These are phyloP conservation scores for Malurus alboscapulatus DNA, from an alignment of 2,113 vertebrate genomes.

Conservation along the genomic window DNA sequence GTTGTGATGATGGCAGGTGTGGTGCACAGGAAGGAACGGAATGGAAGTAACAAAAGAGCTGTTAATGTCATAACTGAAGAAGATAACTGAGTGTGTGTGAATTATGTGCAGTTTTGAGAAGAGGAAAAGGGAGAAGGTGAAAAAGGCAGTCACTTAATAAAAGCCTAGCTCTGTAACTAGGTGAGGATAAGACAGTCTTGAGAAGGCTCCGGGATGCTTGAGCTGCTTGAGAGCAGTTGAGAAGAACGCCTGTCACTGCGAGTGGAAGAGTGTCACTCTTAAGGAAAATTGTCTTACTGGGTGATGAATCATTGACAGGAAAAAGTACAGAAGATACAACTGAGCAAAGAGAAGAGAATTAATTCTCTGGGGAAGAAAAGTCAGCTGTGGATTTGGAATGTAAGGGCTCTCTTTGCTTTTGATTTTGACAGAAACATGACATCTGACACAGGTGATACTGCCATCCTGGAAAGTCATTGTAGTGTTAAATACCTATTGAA, in stretches of 20 bases:
- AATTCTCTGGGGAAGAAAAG: background rate
- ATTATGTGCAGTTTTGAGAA: background rate
- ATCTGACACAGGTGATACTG: background rate
- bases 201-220: background rate
- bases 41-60: background rate
- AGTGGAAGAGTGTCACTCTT: background rate
- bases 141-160: background rate
- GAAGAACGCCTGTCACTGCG: background rate
- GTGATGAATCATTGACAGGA: background rate
- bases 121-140: background rate
- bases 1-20: background rate
- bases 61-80: background rate
- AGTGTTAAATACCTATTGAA: constrained; percentile 37
- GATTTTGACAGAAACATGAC: constrained; percentile 18
- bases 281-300: background rate
- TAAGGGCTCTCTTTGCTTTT: background rate
- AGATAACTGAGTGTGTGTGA: background rate
- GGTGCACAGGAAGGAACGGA: background rate
- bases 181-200: background rate
- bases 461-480: background rate
- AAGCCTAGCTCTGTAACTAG: background rate
- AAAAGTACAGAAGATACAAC: background rate
- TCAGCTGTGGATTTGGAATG: background rate
- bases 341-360: background rate
- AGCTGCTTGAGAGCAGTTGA: background rate